Evolutionary conservation across 2,888 invertebrate species (phyloP).

Genomic region (Phasia obesa): DNA sequence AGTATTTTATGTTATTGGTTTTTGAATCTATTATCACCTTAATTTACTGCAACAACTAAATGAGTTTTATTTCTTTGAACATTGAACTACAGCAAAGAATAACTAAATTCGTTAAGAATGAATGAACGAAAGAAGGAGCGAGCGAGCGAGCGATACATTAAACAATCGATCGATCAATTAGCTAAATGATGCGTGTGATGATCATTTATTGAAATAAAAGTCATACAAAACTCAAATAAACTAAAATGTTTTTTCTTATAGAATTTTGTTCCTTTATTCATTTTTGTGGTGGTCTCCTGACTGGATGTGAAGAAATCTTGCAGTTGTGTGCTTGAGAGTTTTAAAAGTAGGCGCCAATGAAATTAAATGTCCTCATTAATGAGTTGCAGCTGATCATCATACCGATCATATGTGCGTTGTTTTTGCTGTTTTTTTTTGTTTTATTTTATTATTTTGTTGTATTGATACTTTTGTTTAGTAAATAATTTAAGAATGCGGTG

Average conservation of each 20-base stretch:
- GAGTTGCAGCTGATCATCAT: constrained; percentile 66
- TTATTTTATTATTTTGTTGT: constrained; percentile 38
- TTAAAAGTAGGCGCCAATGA: constrained; percentile 72
- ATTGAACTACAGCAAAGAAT: not conserved
- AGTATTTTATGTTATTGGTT: constrained; percentile 17
- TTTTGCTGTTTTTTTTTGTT: not conserved
- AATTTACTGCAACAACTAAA: constrained; percentile 54
- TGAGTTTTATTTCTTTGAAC: constrained; percentile 23
- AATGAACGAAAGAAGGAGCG: not conserved
- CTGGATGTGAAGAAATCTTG: constrained; percentile 22
- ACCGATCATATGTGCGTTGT: constrained; percentile 4
- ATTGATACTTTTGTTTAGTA: constrained; percentile 51
- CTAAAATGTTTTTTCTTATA: constrained; percentile 58
- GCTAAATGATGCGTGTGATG: constrained; percentile 72
- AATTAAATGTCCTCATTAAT: constrained; percentile 74
- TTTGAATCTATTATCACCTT: constrained; percentile 44
- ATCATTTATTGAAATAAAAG: constrained; percentile 52
- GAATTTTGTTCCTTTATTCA: not conserved
- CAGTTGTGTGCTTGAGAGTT: constrained; percentile 7
- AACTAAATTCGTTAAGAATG: not conserved
- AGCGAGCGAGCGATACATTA: not conserved
- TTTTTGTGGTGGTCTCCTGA: constrained; percentile 48
- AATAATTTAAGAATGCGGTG: constrained; percentile 56
- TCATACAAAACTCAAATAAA: constrained; percentile 46
- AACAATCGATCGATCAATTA: constrained; percentile 72